Conservation (phyloP, 2,888 invertebrate species). For the Hirtodrosophila alboralis region DNA sequence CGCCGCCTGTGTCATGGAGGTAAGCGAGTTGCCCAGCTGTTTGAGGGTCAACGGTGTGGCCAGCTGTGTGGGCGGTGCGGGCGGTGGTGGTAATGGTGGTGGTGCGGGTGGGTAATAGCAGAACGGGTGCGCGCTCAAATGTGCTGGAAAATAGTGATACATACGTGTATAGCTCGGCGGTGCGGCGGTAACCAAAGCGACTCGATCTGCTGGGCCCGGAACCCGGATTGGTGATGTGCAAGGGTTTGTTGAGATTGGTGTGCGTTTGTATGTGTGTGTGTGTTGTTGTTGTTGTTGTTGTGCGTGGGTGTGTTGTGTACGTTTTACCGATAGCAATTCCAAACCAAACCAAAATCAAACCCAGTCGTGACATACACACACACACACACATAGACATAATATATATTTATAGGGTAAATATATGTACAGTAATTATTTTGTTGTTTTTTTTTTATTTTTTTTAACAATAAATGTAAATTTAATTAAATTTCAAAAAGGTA, state of each 20-base stretch:
- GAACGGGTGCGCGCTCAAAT: slow-evolving; percentile 85
- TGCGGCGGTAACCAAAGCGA: slow-evolving; percentile 87
- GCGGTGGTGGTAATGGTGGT: slow-evolving; percentile 79
- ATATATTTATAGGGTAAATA: slow-evolving; percentile 44
- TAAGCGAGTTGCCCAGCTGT: slow-evolving; percentile 81
- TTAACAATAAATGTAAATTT: slow-evolving; percentile 62
- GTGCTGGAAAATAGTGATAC: slow-evolving; percentile 87
- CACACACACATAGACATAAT: slow-evolving; percentile 26
- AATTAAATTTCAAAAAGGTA: slow-evolving; percentile 66
- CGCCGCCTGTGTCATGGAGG: slow-evolving; percentile 83
- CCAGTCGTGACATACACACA: slow-evolving; percentile 64
- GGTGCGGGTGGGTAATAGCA: slow-evolving; percentile 84
- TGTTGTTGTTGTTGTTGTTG: slow-evolving; percentile 23
- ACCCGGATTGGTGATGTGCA: slow-evolving; percentile 31
- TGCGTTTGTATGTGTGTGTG: slow-evolving; percentile 36
- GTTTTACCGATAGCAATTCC: slow-evolving; percentile 51
- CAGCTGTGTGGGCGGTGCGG: slow-evolving; percentile 77
- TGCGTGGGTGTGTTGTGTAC: slow-evolving; percentile 25
- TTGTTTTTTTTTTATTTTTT: slow-evolving; percentile 22
- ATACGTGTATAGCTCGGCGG: slow-evolving; percentile 87
- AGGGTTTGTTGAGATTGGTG: slow-evolving; percentile 35
- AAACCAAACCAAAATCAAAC: slow-evolving; percentile 60
- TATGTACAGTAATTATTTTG: slow-evolving; percentile 64
- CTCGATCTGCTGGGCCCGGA: slow-evolving; percentile 85
- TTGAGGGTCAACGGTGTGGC: slow-evolving; percentile 83